Evolutionary conservation across 2,888 invertebrate genomes (phyloP).

Genomic region (Andrena hattorfiana): DNA sequence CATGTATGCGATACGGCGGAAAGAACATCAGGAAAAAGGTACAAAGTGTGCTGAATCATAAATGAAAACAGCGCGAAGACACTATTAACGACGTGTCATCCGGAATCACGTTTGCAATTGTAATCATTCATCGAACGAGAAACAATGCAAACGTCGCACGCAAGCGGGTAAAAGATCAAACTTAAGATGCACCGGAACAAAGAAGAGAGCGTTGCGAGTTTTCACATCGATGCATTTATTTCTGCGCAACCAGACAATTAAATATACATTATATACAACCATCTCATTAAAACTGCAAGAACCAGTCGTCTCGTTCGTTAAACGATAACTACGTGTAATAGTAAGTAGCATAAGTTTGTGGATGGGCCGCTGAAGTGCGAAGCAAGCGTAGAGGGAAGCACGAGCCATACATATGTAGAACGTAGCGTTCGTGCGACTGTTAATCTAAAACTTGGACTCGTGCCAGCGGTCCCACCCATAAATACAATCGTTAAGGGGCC

Average conservation of each 20-base stretch:
- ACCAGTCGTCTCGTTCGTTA: conserved; percentile 29
- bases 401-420: neutral
- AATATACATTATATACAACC: conserved; percentile 77
- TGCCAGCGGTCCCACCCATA: conserved; percentile 2
- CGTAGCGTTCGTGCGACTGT: neutral
- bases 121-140: neutral
- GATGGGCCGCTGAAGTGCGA: neutral
- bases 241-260: conserved; percentile 56
- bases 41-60: neutral
- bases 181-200: conserved; percentile 1
- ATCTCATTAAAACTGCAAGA: conserved; percentile 33
- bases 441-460: conserved; percentile 3
- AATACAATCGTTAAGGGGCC: conserved; percentile 14
- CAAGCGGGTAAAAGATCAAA: neutral
- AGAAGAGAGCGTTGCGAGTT: conserved; percentile 5
- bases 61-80: too few relatives aligned
- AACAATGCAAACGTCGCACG: neutral
- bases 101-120: neutral
- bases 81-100: neutral
- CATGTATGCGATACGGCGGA: neutral
- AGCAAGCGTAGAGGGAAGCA: neutral
- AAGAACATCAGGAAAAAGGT: neutral
- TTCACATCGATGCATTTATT: conserved; percentile 65
- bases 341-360: conserved; percentile 59
- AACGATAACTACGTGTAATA: conserved; percentile 28